These are phyloP conservation scores for Agrotis segetum DNA, from an alignment of 2,888 invertebrate species.

Conservation along the genomic window DNA sequence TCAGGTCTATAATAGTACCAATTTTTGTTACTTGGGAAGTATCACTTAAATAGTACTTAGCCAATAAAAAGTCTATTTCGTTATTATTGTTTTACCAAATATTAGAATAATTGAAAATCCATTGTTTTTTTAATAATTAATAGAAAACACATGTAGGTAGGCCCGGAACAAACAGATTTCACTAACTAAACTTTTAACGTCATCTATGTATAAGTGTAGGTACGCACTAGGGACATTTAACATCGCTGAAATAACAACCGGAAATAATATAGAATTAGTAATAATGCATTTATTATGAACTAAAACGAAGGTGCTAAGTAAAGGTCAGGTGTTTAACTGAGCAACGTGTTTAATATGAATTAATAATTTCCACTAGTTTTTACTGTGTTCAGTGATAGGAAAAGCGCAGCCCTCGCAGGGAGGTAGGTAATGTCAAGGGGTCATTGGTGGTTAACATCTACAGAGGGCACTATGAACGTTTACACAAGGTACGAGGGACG, in stretches of 20 bases:
- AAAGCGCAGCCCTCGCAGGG: slow-evolving; percentile 71
- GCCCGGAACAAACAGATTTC: too few species aligned
- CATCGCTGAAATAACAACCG: slow-evolving; percentile 21
- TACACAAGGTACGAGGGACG: slow-evolving; percentile 5
- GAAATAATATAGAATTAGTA: slow-evolving; percentile 20
- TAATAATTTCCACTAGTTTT: slow-evolving; percentile 69
- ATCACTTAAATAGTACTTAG: too few species aligned
- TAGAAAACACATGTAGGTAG: too few species aligned
- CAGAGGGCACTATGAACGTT: slow-evolving; percentile 16
- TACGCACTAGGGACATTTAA: not conserved
- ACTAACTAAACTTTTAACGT: too few species aligned
- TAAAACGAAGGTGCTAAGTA: slow-evolving; percentile 43
- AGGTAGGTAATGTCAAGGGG: slow-evolving; percentile 71
- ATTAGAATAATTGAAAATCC: too few species aligned
- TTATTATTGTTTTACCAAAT: too few species aligned
- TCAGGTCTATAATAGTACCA: too few species aligned
- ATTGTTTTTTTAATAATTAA: too few species aligned
- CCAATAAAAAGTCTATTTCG: too few species aligned
- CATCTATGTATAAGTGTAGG: too few species aligned
- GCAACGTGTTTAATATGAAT: slow-evolving; percentile 68
- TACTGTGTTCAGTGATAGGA: slow-evolving; percentile 73
- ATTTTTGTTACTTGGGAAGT: too few species aligned
- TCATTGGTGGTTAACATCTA: slow-evolving; percentile 71
- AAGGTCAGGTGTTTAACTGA: slow-evolving; percentile 67
- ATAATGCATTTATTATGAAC: slow-evolving; percentile 18